Evolutionary conservation across 1,140 invertebrate species (phyloP).

Genomic region (Drosophila oshimai): DNA sequence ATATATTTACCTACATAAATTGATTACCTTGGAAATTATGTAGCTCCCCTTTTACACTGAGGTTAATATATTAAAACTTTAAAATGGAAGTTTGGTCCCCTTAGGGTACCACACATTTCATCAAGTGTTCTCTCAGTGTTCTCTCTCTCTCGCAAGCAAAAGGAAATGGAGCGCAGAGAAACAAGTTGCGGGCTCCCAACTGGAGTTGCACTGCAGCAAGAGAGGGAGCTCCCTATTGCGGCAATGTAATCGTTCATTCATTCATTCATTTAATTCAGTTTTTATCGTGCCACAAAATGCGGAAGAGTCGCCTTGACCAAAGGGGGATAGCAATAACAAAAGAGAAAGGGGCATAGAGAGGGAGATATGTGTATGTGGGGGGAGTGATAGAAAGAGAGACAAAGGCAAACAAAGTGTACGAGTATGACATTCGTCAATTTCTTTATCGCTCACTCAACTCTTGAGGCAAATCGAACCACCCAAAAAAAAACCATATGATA

Average conservation of each 20-base stretch:
- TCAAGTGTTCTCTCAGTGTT: no score
- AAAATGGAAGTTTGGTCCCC: no score
- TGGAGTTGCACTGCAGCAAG: background rate
- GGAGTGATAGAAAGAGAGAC: background rate
- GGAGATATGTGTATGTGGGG: no score
- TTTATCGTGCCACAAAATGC: constrained; percentile 34
- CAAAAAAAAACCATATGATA: background rate
- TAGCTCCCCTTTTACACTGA: no score
- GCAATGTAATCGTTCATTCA: constrained; percentile 55
- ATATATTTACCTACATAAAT: no score
- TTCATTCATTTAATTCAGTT: constrained; percentile 52
- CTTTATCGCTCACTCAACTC: constrained; percentile 47
- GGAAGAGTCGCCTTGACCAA: constrained; percentile 28
- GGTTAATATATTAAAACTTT: no score
- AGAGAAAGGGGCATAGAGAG: background rate
- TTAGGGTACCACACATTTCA: no score
- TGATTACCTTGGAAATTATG: no score
- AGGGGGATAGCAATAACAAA: background rate
- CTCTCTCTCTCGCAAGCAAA: background rate
- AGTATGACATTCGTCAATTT: constrained; percentile 23
- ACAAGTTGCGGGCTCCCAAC: constrained; percentile 21
- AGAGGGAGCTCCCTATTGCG: constrained; percentile 19
- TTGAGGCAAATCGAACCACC: background rate
- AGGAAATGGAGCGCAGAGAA: constrained; percentile 30
- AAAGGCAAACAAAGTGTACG: constrained; percentile 17